Evolutionary conservation across 2,888 invertebrate genomes (phyloP), one percentile per base, ranked within the genome.

Genomic region (Stenotaenia linearis): DNA sequence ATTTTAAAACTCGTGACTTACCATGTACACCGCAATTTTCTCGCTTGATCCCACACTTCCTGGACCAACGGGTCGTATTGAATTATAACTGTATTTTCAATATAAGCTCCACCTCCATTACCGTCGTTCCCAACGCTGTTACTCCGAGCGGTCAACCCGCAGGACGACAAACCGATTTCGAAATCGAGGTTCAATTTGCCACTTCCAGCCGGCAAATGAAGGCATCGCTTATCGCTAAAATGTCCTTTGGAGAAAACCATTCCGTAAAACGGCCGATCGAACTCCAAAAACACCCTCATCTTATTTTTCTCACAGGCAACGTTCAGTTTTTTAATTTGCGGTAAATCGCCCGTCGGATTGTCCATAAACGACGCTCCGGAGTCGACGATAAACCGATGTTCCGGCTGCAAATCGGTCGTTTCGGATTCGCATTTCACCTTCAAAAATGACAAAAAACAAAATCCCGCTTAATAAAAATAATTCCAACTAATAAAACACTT

Each of bases 281-380:
- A 97, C 86, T 96, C 96, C 84, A 97, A 94, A 87, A 95, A 95
- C 79, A 96, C 96, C 78, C 96, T 90, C 96, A 96, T 96, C 86
- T 95, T 94, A 76, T 96, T 95, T 87, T 96, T 96, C 87, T 96
- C 96, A 87, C 96, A 96, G 86, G 96, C 96, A 83, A 96, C 96
- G 76, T 83, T 84, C 76, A 85, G 88, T 85, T 95, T 94, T 87
- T 96, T 96, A 84, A 96, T 96, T 87, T 95, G 94, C 0, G 96
- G 96, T 87, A 95, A 95, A 85, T 96, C 96, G 23, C 95, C 92
- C 7, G 50, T 50, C 1, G 50, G 50, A 50, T 50, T 50, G 50
- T 75, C 93, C 91, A 74, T 93, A 92, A 23, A 23, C 61, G 78
- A 18, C 18, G 78, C 35, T 30, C 69, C 30, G 4, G 78, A 18